Evolutionary conservation across 2,888 invertebrate species (phyloP).

Genomic region (Ochropleura leucogaster): DNA sequence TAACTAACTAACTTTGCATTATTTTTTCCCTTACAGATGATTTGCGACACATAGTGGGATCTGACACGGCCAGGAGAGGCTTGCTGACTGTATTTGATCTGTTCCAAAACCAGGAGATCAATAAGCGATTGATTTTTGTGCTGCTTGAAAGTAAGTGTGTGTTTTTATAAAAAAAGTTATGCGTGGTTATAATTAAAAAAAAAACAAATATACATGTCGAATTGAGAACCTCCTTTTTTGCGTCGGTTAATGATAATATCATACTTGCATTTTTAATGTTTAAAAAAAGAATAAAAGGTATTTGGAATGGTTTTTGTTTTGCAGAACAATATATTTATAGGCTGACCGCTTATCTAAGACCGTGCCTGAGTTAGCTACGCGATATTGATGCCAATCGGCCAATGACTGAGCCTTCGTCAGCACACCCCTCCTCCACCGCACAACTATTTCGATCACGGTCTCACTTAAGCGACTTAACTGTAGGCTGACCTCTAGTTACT

Average conservation of each 20-base stretch:
- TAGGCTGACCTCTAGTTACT: background rate
- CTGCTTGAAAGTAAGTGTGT: constrained; percentile 93
- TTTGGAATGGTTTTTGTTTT: background rate
- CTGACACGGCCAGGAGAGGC: constrained; percentile 96
- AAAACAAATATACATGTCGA: too few species aligned
- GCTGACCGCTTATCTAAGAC: too few species aligned
- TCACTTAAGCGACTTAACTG: too few species aligned
- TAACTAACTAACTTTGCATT: too few species aligned
- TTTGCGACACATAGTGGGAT: constrained; percentile 96
- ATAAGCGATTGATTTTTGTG: constrained; percentile 95
- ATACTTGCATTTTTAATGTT: background rate
- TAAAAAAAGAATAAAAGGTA: background rate
- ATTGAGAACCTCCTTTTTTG: too few species aligned
- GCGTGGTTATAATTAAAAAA: too few species aligned
- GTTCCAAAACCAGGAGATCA: constrained; percentile 96
- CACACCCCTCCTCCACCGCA: too few species aligned
- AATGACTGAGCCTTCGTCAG: too few species aligned
- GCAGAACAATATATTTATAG: background rate
- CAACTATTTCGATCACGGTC: too few species aligned
- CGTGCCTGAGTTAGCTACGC: too few species aligned
- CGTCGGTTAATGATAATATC: background rate
- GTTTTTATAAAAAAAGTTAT: too few species aligned
- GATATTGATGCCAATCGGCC: too few species aligned
- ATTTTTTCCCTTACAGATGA: constrained; percentile 92
- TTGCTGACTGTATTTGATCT: constrained; percentile 96